These are phyloP conservation scores for Heliconius erato DNA, from an alignment of 2,888 invertebrate genomes.

Conservation along the genomic window DNA sequence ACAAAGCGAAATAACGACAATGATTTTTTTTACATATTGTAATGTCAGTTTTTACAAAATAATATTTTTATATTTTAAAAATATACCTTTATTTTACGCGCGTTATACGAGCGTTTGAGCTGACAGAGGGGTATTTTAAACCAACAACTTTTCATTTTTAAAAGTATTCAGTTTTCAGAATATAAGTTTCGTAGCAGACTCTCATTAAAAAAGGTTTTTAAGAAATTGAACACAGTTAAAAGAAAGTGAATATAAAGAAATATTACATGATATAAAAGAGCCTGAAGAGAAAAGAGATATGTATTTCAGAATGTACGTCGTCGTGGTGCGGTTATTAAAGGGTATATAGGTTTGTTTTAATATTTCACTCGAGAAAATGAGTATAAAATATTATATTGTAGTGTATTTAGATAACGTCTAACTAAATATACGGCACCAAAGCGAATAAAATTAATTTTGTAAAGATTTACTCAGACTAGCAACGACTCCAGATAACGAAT, in stretches of 20 bases:
- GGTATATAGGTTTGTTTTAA: neutral
- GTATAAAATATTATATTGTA: neutral
- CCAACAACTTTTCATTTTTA: conserved; percentile 24
- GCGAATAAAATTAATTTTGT: neutral
- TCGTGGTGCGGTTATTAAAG: neutral
- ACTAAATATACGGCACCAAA: neutral
- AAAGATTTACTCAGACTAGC: neutral
- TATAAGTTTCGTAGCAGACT: conserved; percentile 11
- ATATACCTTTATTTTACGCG: conserved; percentile 11
- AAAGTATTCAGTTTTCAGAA: conserved; percentile 21
- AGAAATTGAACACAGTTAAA: conserved; percentile 17
- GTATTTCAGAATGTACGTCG: neutral
- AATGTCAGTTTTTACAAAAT: neutral
- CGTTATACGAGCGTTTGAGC: conserved; percentile 7
- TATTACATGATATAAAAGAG: conserved; percentile 6
- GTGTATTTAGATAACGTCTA: neutral
- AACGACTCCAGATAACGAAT: neutral
- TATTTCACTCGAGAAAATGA: neutral
- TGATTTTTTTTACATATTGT: neutral
- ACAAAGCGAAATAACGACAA: neutral
- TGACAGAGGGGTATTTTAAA: conserved; percentile 17
- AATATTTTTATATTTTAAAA: conserved; percentile 2
- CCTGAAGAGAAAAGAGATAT: neutral
- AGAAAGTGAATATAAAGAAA: conserved; percentile 20
- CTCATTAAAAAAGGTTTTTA: conserved; percentile 15